Percentiles rank a stretch among this genome's conserved stretches.
Conservation (phyloP, 2,797 vertebrate genomes). For the Hemibagrus guttatus region DNA sequence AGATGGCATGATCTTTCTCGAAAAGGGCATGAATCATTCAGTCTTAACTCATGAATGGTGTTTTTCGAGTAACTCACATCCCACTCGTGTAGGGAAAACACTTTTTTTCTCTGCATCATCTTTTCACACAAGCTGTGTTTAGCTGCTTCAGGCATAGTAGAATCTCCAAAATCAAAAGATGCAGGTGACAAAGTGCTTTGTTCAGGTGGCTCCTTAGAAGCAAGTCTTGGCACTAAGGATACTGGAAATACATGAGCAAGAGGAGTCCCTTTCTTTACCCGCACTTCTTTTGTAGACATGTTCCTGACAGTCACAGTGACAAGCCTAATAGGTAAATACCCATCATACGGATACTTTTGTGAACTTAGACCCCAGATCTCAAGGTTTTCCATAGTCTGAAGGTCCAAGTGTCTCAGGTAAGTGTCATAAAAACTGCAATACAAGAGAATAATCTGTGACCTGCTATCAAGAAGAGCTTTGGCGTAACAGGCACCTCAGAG, state of each 20-base stretch:
- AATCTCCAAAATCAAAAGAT: slow-evolving; percentile 36
- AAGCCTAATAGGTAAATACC: background rate
- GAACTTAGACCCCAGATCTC: slow-evolving; percentile 29
- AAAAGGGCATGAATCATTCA: background rate
- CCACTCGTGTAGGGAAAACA: slow-evolving; percentile 21
- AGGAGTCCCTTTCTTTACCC: background rate
- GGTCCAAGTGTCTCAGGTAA: background rate
- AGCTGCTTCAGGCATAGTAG: slow-evolving; percentile 2
- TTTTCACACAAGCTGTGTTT: slow-evolving; percentile 3
- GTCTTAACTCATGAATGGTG: slow-evolving; percentile 11
- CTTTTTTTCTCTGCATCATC: slow-evolving; percentile 22
- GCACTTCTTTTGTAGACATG: background rate
- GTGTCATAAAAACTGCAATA: slow-evolving; percentile 4
- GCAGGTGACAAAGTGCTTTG: background rate
- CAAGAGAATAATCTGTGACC: background rate
- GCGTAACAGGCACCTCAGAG: background rate
- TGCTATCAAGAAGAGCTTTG: slow-evolving; percentile 11
- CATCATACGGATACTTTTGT: slow-evolving; percentile 21
- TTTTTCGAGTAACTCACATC: slow-evolving; percentile 23
- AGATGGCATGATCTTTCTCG: background rate
- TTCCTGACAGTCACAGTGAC: slow-evolving; percentile 16
- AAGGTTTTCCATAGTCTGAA: background rate
- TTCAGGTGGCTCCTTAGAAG: background rate
- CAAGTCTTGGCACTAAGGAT: slow-evolving; percentile 1
- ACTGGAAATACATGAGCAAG: slow-evolving; percentile 36